Evolutionary conservation across 2,888 invertebrate species (phyloP).

Genomic region (Rotaria magnacalcarata): DNA sequence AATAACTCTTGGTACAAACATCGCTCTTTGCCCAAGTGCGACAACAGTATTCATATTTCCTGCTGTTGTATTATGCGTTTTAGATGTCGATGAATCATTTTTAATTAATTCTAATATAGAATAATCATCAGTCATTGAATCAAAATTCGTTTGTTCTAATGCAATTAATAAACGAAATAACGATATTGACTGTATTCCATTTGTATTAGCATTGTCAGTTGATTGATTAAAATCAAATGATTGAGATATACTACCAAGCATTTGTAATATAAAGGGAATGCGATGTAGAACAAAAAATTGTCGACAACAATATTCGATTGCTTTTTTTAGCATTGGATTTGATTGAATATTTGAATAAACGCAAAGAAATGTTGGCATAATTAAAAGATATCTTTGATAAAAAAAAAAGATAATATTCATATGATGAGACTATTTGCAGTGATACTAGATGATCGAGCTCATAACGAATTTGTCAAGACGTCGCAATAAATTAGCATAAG

Average conservation of each 20-base stretch:
- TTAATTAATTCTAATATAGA: slow-evolving; percentile 63
- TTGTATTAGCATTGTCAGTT: slow-evolving; percentile 51
- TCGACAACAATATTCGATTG: slow-evolving; percentile 93
- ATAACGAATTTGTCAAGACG: too few species aligned
- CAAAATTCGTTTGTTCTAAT: slow-evolving; percentile 74
- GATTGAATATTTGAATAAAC: slow-evolving; percentile 96
- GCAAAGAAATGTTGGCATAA: slow-evolving; percentile 92
- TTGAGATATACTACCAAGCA: slow-evolving; percentile 93
- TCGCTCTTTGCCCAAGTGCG: not conserved
- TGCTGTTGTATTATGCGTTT: not conserved
- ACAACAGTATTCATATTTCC: not conserved
- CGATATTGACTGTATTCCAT: slow-evolving; percentile 53
- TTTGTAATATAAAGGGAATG: slow-evolving; percentile 91
- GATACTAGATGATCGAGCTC: too few species aligned
- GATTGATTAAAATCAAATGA: slow-evolving; percentile 72
- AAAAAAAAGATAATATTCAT: not conserved
- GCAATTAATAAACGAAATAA: slow-evolving; percentile 83
- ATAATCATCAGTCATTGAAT: slow-evolving; percentile 52
- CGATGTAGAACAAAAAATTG: slow-evolving; percentile 96
- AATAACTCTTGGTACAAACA: not conserved
- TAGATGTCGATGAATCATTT: slow-evolving; percentile 67
- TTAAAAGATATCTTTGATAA: slow-evolving; percentile 74
- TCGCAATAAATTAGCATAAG: too few species aligned
- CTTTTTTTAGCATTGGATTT: slow-evolving; percentile 85
- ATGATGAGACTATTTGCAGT: too few species aligned